These are phyloP conservation scores for Gobio occitaniae DNA, from an alignment of 2,797 vertebrate species.

Conservation along the genomic window DNA sequence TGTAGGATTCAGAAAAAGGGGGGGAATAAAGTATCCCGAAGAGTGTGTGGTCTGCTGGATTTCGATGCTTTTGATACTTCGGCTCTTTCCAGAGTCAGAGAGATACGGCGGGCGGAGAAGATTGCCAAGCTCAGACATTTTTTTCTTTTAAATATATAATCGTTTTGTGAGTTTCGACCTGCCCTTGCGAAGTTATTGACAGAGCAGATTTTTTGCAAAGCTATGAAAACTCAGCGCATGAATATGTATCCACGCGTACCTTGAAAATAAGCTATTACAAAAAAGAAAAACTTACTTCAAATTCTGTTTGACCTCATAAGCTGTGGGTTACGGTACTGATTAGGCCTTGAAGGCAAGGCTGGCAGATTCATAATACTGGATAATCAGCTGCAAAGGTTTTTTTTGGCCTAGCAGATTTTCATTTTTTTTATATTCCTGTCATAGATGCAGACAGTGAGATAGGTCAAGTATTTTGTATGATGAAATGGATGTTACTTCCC, in stretches of 20 bases:
- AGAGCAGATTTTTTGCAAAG: constrained; percentile 58
- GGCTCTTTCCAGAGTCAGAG: neutral
- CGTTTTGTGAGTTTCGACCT: constrained; percentile 22
- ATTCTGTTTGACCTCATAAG: constrained; percentile 53
- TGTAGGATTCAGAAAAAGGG: neutral
- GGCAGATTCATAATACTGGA: constrained; percentile 60
- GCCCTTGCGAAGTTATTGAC: constrained; percentile 48
- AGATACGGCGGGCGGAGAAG: neutral
- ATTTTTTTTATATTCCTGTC: constrained; percentile 1
- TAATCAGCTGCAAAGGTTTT: constrained; percentile 49
- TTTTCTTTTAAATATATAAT: constrained; percentile 45
- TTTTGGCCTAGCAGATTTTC: neutral
- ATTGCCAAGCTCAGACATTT: constrained; percentile 36
- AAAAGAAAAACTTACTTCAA: constrained; percentile 65
- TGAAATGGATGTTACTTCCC: constrained; percentile 19
- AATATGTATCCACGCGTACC: constrained; percentile 75
- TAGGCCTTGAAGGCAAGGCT: constrained; percentile 70
- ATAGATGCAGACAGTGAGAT: constrained; percentile 7
- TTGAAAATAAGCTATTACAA: constrained; percentile 74
- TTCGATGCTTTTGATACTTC: constrained; percentile 1
- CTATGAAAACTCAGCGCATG: constrained; percentile 72
- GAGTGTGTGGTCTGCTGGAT: constrained; percentile 18
- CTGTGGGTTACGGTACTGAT: constrained; percentile 64
- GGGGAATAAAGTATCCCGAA: neutral
- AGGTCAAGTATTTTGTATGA: neutral